Conservation (phyloP, 2,888 invertebrate species). For the Parnassius apollo region DNA sequence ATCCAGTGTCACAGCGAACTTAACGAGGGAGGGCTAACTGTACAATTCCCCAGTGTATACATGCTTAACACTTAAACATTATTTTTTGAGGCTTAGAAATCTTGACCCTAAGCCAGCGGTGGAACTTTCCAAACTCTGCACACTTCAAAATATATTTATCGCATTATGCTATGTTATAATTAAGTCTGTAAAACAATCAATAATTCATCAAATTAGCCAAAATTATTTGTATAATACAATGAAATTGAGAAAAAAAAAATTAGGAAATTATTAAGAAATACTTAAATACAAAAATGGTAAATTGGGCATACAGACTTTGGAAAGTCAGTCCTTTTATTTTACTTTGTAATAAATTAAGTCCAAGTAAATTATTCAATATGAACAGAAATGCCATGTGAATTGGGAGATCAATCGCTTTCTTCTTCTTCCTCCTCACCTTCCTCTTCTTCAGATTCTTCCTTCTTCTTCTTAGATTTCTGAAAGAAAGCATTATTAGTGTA, state of each 20-base stretch:
- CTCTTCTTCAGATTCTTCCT: constrained; percentile 83
- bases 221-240: constrained; percentile 37
- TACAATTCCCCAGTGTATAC: constrained; percentile 80
- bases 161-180: constrained; percentile 47
- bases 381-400: constrained; percentile 68
- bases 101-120: constrained; percentile 73
- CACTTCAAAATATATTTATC: constrained; percentile 39
- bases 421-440: constrained; percentile 84
- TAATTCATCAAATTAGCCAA: constrained; percentile 57
- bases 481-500: constrained; percentile 28
- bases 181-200: constrained; percentile 58
- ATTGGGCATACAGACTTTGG: constrained; percentile 66
- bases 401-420: constrained; percentile 83
- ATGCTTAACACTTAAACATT: constrained; percentile 80
- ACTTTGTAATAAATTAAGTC: constrained; percentile 81
- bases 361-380: constrained; percentile 80
- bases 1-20: constrained; percentile 79
- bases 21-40: constrained; percentile 81
- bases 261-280: constrained; percentile 29
- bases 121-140: constrained; percentile 79
- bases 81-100: constrained; percentile 73
- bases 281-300: constrained; percentile 28
- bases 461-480: constrained; percentile 81
- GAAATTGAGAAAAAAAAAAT: constrained; percentile 12
- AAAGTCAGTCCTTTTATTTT: constrained; percentile 78